A percentile compares a stretch with the other conserved stretches of the same genome.
phyloP scores from a whole-genome alignment of 2,888 invertebrate species.

The Heliconius sara region DNA sequence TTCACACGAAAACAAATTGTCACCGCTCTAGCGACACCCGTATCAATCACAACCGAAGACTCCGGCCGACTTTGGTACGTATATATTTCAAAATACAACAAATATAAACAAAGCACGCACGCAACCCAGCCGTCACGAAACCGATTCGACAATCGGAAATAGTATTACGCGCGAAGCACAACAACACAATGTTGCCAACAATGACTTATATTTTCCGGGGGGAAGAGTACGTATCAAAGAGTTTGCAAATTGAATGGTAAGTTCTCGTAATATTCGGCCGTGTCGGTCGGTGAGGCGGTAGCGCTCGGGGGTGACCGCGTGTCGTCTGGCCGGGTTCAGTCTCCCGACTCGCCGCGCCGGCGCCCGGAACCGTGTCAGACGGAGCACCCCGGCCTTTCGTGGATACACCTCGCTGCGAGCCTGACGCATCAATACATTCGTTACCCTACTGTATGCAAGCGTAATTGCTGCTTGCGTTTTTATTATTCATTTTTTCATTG shows the following conservation, averaged over 20 bases:
- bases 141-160: constrained; percentile 65
- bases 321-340: constrained; percentile 78
- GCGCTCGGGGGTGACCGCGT: constrained; percentile 75
- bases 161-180: constrained; percentile 69
- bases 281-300: constrained; percentile 58
- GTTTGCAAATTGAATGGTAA: constrained; percentile 44
- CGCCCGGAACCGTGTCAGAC: constrained; percentile 81
- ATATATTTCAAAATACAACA: constrained; percentile 24
- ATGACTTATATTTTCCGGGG: constrained; percentile 53
- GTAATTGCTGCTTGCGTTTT: constrained; percentile 56
- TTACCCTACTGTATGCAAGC: constrained; percentile 58
- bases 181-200: constrained; percentile 59
- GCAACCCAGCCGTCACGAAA: constrained; percentile 54
- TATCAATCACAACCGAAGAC: neutral
- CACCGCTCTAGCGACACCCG: constrained; percentile 27
- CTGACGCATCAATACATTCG: constrained; percentile 73
- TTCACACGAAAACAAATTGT: constrained; percentile 49
- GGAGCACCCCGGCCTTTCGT: constrained; percentile 71
- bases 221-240: constrained; percentile 35
- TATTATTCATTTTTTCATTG: neutral
- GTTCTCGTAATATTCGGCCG: constrained; percentile 49
- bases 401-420: constrained; percentile 67
- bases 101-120: constrained; percentile 45
- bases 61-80: neutral
- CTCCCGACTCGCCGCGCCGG: constrained; percentile 75